These are phyloP conservation scores for Clunio marinus DNA, from an alignment of 2,888 invertebrate genomes.

Conservation along the genomic window DNA sequence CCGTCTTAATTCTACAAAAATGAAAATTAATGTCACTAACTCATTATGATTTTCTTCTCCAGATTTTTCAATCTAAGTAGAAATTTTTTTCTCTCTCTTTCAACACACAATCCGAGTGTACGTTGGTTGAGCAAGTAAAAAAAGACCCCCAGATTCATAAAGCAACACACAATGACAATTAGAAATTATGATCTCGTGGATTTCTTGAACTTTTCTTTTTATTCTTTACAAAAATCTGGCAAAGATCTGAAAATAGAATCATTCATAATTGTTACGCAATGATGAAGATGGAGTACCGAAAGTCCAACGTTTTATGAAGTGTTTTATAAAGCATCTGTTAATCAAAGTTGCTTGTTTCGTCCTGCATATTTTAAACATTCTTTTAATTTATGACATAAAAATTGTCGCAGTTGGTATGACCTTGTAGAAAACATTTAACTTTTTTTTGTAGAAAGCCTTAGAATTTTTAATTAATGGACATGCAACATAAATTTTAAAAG, in stretches of 20 bases:
- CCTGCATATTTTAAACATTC: too few relatives aligned
- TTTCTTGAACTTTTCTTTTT: too few relatives aligned
- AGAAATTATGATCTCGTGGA: slow-evolving; percentile 29
- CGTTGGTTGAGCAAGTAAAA: background rate
- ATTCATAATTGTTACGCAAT: slow-evolving; percentile 9
- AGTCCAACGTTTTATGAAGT: background rate
- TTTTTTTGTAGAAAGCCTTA: too few relatives aligned
- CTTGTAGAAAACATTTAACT: too few relatives aligned
- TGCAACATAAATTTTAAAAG: too few relatives aligned
- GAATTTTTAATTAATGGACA: too few relatives aligned
- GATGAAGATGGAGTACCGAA: slow-evolving; percentile 3
- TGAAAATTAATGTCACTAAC: slow-evolving; percentile 36
- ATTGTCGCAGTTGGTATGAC: too few relatives aligned
- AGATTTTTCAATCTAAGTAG: too few relatives aligned
- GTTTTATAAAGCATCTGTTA: too few relatives aligned
- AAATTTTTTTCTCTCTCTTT: slow-evolving; percentile 11
- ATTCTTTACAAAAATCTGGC: background rate
- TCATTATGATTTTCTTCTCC: slow-evolving; percentile 16
- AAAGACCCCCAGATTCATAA: slow-evolving; percentile 34
- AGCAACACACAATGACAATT: slow-evolving; percentile 3
- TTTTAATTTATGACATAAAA: too few relatives aligned
- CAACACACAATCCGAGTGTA: background rate
- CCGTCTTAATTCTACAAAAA: slow-evolving; percentile 30
- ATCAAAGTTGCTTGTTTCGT: too few relatives aligned
- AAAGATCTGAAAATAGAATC: slow-evolving; percentile 9